Conservation (phyloP, 2,888 invertebrate species). For the Cephus spinipes region DNA sequence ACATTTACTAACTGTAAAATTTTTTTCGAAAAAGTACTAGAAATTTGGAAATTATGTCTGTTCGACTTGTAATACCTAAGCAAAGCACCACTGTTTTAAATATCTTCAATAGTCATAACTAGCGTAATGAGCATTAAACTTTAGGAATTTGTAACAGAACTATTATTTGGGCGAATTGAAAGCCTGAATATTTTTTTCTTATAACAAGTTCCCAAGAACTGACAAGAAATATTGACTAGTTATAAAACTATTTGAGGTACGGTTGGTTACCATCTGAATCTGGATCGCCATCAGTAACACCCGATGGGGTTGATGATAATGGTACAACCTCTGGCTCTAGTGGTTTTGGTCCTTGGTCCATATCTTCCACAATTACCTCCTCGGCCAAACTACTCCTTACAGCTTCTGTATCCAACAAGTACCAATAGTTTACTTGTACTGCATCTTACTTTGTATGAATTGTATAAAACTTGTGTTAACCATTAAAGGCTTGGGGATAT, state of each 20-base stretch:
- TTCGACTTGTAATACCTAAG: background rate
- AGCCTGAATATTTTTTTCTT: background rate
- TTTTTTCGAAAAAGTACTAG: background rate
- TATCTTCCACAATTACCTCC: conserved; percentile 62
- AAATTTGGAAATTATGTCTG: background rate
- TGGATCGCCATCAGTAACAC: conserved; percentile 52
- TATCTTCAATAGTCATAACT: background rate
- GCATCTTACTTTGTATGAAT: background rate
- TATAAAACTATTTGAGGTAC: conserved; percentile 38
- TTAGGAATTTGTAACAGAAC: background rate
- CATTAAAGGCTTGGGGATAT: conserved; percentile 63
- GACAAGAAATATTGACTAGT: background rate
- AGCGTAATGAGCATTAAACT: background rate
- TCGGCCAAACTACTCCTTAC: conserved; percentile 63
- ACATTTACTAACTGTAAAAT: background rate
- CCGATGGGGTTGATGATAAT: conserved; percentile 35
- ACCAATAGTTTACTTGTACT: background rate
- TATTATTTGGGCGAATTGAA: background rate
- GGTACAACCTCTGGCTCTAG: conserved; percentile 57
- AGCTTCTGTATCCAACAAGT: conserved; percentile 47
- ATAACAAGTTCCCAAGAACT: background rate
- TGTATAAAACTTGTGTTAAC: conserved; percentile 36
- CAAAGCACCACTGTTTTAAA: no score
- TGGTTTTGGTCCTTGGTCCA: conserved; percentile 53
- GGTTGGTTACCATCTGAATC: conserved; percentile 64